Evolutionary conservation across 2,888 invertebrate genomes (phyloP).

Genomic region (Nephrotoma appendiculata): DNA sequence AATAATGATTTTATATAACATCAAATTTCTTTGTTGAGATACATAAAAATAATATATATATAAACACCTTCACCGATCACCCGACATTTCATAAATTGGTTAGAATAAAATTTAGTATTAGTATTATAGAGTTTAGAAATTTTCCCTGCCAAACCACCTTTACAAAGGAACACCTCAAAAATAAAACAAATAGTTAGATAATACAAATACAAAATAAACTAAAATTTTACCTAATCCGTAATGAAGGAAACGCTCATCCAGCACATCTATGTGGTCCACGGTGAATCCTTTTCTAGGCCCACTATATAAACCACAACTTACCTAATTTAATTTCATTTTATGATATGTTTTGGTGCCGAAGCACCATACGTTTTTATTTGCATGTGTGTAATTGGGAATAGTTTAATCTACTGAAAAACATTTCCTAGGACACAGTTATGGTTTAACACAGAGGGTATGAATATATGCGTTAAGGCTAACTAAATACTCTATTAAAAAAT

Average conservation of each 20-base stretch:
- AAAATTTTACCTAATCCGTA: not conserved
- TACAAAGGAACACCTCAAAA: not conserved
- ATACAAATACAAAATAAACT: not conserved
- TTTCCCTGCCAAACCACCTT: not conserved
- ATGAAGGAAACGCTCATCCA: not conserved
- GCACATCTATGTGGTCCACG: not conserved
- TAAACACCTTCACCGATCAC: not conserved
- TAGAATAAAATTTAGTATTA: not conserved
- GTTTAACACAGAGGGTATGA: no score
- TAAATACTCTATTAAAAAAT: no score
- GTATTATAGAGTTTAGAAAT: not conserved
- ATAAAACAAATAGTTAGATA: not conserved
- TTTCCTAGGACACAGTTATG: no score
- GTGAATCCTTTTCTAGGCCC: not conserved
- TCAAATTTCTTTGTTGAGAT: not conserved
- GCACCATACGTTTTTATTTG: no score
- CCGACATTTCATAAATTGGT: not conserved
- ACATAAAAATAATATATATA: not conserved
- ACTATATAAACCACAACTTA: not conserved
- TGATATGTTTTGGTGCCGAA: no score
- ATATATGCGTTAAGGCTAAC: no score
- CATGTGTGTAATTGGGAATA: no score
- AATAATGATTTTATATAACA: not conserved
- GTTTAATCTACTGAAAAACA: no score
- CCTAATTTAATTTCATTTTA: not conserved